phyloP scores from a whole-genome alignment of 1,140 invertebrate species.

The Philopotamus ludificatus region DNA sequence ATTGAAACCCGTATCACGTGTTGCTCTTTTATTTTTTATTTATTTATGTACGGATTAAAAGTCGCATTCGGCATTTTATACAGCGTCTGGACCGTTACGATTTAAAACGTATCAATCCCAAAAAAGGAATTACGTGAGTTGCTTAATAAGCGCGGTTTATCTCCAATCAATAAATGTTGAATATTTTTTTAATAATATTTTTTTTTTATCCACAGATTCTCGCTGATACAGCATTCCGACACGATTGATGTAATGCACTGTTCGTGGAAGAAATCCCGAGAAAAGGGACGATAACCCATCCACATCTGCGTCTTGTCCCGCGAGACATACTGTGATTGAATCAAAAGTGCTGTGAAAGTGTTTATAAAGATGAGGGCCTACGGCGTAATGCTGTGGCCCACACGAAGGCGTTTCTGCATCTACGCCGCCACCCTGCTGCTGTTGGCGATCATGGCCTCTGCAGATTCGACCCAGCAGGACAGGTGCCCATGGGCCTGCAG shows the following conservation, averaged over 20 bases:
- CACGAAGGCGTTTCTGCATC: not conserved
- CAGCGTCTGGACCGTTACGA: too few species aligned
- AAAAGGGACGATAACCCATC: not conserved
- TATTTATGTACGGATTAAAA: too few species aligned
- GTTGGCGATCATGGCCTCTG: not conserved
- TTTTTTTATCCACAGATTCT: not conserved
- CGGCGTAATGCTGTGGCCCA: not conserved
- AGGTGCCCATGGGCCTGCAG: constrained; percentile 74
- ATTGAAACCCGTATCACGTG: too few species aligned
- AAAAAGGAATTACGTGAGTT: too few species aligned
- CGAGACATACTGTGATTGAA: not conserved
- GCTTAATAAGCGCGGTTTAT: too few species aligned
- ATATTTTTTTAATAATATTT: too few species aligned
- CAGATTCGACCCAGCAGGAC: not conserved
- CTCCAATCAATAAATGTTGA: too few species aligned
- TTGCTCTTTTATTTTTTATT: too few species aligned
- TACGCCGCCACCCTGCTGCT: not conserved
- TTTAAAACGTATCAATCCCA: too few species aligned
- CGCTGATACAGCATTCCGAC: not conserved
- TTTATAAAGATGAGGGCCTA: constrained; percentile 1
- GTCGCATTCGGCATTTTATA: too few species aligned
- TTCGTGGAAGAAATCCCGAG: not conserved
- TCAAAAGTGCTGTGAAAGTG: not conserved
- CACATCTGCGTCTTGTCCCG: too few species aligned
- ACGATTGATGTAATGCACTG: not conserved